Evolutionary conservation across 2,113 vertebrate species (phyloP).

Genomic region (Austrofundulus limnaeus): DNA sequence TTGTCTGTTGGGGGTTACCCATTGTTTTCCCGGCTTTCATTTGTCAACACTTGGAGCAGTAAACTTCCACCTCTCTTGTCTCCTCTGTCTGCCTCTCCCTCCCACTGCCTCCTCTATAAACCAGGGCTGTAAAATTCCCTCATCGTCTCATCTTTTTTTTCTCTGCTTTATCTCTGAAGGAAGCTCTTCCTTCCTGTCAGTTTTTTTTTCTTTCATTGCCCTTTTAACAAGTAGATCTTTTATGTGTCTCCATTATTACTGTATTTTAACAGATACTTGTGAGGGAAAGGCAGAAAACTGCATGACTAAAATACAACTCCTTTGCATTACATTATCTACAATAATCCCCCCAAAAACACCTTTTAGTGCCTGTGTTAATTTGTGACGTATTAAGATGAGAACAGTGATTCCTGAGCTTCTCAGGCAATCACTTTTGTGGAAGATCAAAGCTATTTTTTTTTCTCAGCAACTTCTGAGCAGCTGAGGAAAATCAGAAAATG

Average conservation of each 20-base stretch:
- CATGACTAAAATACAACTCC: slow-evolving; percentile 51
- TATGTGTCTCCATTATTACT: slow-evolving; percentile 46
- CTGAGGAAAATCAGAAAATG: background rate
- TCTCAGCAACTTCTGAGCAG: background rate
- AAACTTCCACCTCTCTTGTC: slow-evolving; percentile 54
- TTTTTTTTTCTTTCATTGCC: slow-evolving; percentile 65
- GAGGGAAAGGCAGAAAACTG: slow-evolving; percentile 46
- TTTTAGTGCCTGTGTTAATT: slow-evolving; percentile 5
- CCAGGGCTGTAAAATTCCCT: slow-evolving; percentile 65
- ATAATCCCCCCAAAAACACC: background rate
- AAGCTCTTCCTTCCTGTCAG: slow-evolving; percentile 74
- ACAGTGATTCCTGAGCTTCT: background rate
- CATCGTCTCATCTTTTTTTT: slow-evolving; percentile 49
- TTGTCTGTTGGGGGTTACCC: slow-evolving; percentile 49
- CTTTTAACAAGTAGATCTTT: slow-evolving; percentile 65
- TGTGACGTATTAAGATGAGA: slow-evolving; percentile 3
- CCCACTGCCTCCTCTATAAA: slow-evolving; percentile 71
- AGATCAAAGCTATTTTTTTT: background rate
- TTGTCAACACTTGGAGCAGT: slow-evolving; percentile 58
- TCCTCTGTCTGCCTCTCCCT: slow-evolving; percentile 45
- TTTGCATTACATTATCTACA: slow-evolving; percentile 22
- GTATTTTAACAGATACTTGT: slow-evolving; percentile 55
- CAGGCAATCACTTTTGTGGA: background rate
- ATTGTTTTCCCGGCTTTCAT: slow-evolving; percentile 72
- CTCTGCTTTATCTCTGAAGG: slow-evolving; percentile 55